phyloP scores from a whole-genome alignment of 1,140 invertebrate species.

The Bombus turneri region DNA sequence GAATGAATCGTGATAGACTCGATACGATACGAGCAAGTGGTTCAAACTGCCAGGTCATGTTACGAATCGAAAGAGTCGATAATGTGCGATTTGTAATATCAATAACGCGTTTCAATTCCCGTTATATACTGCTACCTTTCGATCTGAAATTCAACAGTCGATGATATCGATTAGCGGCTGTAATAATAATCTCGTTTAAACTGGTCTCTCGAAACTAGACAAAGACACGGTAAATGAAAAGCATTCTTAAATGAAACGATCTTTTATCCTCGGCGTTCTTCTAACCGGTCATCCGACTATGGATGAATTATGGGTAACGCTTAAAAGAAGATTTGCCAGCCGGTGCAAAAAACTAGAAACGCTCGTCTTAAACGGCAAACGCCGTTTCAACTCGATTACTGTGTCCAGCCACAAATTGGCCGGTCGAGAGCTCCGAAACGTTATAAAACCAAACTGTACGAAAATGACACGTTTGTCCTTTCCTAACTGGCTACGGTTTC shows the following conservation, averaged over 20 bases:
- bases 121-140: no score
- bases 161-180: background rate
- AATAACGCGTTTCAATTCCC: background rate
- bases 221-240: slow-evolving; percentile 38
- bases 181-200: background rate
- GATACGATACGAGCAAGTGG: background rate
- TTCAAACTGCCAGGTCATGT: background rate
- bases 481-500: background rate
- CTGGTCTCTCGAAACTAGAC: slow-evolving; percentile 4
- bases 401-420: slow-evolving; percentile 25
- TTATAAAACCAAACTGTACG: slow-evolving; percentile 16
- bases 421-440: background rate
- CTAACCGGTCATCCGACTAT: slow-evolving; percentile 37
- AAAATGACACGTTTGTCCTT: slow-evolving; percentile 34
- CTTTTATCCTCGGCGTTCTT: slow-evolving; percentile 18
- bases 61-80: background rate
- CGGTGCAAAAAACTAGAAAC: slow-evolving; percentile 51
- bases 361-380: slow-evolving; percentile 19
- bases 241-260: slow-evolving; percentile 35
- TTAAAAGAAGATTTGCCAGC: slow-evolving; percentile 62
- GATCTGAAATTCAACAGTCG: background rate
- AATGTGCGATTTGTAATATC: background rate
- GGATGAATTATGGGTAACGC: slow-evolving; percentile 49
- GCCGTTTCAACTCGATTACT: slow-evolving; percentile 48
- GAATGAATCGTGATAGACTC: background rate